phyloP scores from a whole-genome alignment of 1,140 invertebrate species.

The Atta texana region DNA sequence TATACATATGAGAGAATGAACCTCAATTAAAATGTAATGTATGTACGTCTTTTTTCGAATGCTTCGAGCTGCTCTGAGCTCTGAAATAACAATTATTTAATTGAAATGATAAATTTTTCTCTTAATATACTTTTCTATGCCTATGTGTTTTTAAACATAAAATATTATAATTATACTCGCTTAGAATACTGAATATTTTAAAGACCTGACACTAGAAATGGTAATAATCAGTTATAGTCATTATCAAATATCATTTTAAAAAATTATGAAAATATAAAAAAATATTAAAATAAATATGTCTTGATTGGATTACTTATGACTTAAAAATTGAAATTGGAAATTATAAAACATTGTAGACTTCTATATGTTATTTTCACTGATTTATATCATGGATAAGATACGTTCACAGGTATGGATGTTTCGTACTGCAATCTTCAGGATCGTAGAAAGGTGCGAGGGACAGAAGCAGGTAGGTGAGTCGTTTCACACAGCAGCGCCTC shows the following conservation, averaged over 20 bases:
- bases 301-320: not conserved
- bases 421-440: conserved; percentile 67
- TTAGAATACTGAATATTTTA: not conserved
- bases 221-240: not conserved
- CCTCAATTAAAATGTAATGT: conserved; percentile 16
- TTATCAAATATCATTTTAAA: not conserved
- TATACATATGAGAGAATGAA: not conserved
- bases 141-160: not conserved
- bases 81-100: not conserved
- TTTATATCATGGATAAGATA: conserved; percentile 45
- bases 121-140: too few relatives aligned
- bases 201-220: not conserved
- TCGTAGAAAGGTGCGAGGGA: conserved; percentile 64
- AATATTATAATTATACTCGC: not conserved
- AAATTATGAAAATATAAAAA: not conserved
- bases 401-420: conserved; percentile 68
- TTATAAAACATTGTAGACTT: not conserved
- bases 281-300: not conserved
- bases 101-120: conserved; percentile 13
- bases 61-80: not conserved
- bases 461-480: conserved; percentile 68
- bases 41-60: not conserved
- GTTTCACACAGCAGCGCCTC: conserved; percentile 82
- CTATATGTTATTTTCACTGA: not conserved
- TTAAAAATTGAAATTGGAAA: not conserved